These are phyloP conservation scores for Phymastichus coffea DNA, from an alignment of 1,140 invertebrate species.

Conservation along the genomic window DNA sequence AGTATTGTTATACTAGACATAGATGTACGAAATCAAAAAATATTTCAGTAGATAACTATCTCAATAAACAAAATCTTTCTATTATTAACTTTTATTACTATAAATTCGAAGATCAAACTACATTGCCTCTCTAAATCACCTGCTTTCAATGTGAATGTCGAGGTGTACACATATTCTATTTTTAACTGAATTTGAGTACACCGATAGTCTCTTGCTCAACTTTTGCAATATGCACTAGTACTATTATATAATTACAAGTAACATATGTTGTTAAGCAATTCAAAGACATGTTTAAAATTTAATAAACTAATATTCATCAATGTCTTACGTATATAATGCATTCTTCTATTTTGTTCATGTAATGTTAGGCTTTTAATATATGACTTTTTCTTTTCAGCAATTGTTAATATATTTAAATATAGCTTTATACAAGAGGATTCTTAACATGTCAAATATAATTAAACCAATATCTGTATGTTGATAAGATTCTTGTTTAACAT, in stretches of 20 bases:
- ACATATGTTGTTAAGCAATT: background rate
- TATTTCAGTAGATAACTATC: too few species aligned
- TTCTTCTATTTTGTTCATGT: background rate
- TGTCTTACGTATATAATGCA: background rate
- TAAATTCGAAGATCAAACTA: constrained; percentile 12
- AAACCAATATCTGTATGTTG: background rate
- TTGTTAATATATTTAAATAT: background rate
- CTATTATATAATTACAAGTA: constrained; percentile 11
- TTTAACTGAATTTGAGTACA: constrained; percentile 4
- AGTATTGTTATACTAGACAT: too few species aligned
- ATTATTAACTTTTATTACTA: background rate
- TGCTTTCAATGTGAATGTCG: constrained; percentile 3
- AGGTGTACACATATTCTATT: constrained; percentile 8
- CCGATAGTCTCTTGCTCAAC: constrained; percentile 16
- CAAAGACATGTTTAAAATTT: background rate
- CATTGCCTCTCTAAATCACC: constrained; percentile 6
- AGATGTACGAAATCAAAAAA: too few species aligned
- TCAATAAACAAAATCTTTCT: too few species aligned
- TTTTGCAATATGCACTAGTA: constrained; percentile 3
- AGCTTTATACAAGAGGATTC: background rate
- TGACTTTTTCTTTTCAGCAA: constrained; percentile 24
- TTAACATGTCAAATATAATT: constrained; percentile 9
- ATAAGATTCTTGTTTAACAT: background rate
- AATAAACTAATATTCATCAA: background rate
- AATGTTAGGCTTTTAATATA: constrained; percentile 1